Conservation (phyloP, 2,113 vertebrate genomes). For the Arenaria interpres region DNA sequence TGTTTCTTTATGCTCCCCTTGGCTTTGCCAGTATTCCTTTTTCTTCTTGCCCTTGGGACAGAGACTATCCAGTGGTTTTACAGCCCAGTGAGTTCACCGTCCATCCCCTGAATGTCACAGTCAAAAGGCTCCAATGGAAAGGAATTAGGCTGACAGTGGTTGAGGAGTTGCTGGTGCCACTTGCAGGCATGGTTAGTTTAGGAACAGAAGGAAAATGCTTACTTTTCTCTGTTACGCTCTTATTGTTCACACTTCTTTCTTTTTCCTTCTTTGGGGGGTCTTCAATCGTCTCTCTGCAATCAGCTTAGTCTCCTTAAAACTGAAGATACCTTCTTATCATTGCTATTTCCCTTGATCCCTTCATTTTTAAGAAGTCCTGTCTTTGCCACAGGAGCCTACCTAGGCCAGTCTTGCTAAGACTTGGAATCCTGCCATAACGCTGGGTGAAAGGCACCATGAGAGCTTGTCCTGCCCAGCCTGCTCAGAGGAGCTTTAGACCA, state of each 20-base stretch:
- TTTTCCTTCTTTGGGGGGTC: not conserved
- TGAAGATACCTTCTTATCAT: not conserved
- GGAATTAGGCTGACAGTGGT: not conserved
- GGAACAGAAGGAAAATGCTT: not conserved
- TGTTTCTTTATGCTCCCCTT: not conserved
- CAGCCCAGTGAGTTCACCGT: not conserved
- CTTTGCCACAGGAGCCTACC: not conserved
- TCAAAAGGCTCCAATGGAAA: not conserved
- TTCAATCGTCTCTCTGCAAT: not conserved
- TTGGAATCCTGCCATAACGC: not conserved
- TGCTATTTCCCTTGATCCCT: not conserved
- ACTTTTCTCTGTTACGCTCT: not conserved
- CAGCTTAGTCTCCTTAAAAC: not conserved
- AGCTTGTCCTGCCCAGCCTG: not conserved
- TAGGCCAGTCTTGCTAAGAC: not conserved
- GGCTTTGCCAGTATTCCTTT: not conserved
- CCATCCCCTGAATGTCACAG: rapidly evolving
- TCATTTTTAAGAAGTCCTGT: not conserved
- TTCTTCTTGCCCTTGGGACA: not conserved
- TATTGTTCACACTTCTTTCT: not conserved
- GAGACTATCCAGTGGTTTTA: not conserved
- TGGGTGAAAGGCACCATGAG: not conserved
- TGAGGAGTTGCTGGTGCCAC: not conserved
- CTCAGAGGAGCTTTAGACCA: not conserved
- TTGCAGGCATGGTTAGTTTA: not conserved